Evolutionary conservation across 2,888 invertebrate species (phyloP), one percentile per base, ranked within the genome.

Genomic region (Diarsia rubi): DNA sequence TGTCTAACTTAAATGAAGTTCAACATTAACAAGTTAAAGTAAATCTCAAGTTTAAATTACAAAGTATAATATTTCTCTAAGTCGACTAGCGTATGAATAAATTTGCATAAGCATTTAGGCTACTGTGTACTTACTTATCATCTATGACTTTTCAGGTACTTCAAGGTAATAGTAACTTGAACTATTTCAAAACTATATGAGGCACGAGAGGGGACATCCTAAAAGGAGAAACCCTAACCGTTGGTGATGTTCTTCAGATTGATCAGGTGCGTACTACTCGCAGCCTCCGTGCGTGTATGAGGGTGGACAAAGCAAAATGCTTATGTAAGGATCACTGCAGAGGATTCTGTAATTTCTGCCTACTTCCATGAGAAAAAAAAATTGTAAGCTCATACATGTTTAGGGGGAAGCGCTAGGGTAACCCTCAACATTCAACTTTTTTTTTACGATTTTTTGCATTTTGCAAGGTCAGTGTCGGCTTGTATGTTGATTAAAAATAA

Each of bases 41-140:
- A 81, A 85, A 78, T 69, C 69, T 73, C 5, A 81, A 83, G 81
- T 81, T 81, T 69, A 83, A 83, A 79, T 86, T 78, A 78, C 75
- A 73, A 82, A 84, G 70, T 86, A 66, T 64, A 85, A 83, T 83
- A 78, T 74, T 78, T 73, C 69, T 77, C 66, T 67, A 71, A 82
- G 72, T 82, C 82, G 12, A 69, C 49, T 73, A 69, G 70, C 62
- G 60, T 79, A 78, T 82, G 84, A 82, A 85, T 86, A 86, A 73
- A 83, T 81, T 83, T 75, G 59, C 66, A 62, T 78, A 62, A 78
- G 62, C 73, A 75, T 68, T 63, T 66, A 64, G 59, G 52, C 31
- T 21, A 69, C 49, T 69, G 54, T 62, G 31, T 78, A 54, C 16
- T 27, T 67, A 63, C 16, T n/a, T n/a, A n/a, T n/a, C 12, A 66